phyloP scores from a whole-genome alignment of 1,140 invertebrate species.

The Lucilia sericata region DNA sequence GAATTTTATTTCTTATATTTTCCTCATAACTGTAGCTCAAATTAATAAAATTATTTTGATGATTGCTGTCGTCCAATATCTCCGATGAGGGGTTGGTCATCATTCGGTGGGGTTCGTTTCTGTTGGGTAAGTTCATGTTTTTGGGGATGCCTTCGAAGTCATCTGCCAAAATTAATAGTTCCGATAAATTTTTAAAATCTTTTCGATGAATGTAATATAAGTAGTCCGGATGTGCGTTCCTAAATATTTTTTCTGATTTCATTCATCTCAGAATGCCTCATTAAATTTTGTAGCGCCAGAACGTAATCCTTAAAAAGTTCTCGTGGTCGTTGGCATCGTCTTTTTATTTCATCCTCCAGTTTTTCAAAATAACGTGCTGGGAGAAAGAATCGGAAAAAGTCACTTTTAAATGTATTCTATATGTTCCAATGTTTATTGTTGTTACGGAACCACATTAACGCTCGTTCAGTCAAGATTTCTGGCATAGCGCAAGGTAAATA shows the following conservation, averaged over 20 bases:
- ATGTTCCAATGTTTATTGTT: not conserved
- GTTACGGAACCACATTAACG: too few species aligned
- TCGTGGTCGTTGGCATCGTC: too few species aligned
- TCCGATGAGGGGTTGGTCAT: not conserved
- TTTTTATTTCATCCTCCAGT: too few species aligned
- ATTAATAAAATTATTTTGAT: not conserved
- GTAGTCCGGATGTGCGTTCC: not conserved
- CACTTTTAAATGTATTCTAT: not conserved
- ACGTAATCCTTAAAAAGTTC: too few species aligned
- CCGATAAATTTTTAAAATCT: not conserved
- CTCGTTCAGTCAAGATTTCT: not conserved
- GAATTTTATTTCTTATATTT: not conserved
- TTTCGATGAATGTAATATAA: not conserved
- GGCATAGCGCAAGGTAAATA: not conserved
- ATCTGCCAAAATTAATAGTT: not conserved
- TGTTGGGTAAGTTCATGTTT: not conserved
- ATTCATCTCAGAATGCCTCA: not conserved
- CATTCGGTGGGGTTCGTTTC: not conserved
- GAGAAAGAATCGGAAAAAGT: too few species aligned
- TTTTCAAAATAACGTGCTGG: too few species aligned
- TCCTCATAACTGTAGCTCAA: not conserved
- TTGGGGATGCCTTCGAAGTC: not conserved
- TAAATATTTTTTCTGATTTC: not conserved
- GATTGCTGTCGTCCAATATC: not conserved
- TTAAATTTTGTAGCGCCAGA: too few species aligned